Evolutionary conservation across 2,113 vertebrate genomes (phyloP).

Genomic region (Cyprinodon brontotheroides): DNA sequence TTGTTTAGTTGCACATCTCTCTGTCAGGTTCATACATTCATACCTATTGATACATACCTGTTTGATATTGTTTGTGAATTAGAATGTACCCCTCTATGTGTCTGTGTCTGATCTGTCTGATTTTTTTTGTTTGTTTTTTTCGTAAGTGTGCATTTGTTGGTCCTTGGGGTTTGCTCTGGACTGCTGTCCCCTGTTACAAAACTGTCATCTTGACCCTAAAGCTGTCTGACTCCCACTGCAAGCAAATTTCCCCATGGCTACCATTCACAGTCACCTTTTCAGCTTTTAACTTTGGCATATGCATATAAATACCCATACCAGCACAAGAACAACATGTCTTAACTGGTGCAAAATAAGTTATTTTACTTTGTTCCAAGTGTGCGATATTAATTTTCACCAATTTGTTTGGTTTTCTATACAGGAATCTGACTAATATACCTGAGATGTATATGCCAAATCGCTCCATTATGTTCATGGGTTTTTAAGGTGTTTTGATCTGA

Average conservation of each 20-base stretch:
- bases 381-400: not conserved
- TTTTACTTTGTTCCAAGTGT: constrained; percentile 3
- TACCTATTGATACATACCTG: not conserved
- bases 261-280: constrained; percentile 78
- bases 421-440: constrained; percentile 5
- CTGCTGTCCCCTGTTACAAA: constrained; percentile 70
- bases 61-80: not conserved
- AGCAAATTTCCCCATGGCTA: constrained; percentile 79
- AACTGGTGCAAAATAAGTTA: constrained; percentile 1
- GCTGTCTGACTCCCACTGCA: constrained; percentile 78
- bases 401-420: constrained; percentile 1
- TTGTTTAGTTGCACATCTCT: constrained; percentile 27
- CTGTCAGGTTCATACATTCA: constrained; percentile 32
- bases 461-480: constrained; percentile 67
- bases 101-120: constrained; percentile 32
- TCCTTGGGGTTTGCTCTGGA: constrained; percentile 78
- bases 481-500: constrained; percentile 63
- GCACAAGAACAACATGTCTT: not conserved
- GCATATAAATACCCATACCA: constrained; percentile 53
- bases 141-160: constrained; percentile 57
- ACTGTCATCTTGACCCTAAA: constrained; percentile 77
- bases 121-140: constrained; percentile 17
- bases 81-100: constrained; percentile 17
- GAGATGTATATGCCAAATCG: constrained; percentile 78
- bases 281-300: constrained; percentile 79